These are phyloP conservation scores for Ptycholaimellus sp. DNA, from an alignment of 2,888 invertebrate species.

Conservation along the genomic window DNA sequence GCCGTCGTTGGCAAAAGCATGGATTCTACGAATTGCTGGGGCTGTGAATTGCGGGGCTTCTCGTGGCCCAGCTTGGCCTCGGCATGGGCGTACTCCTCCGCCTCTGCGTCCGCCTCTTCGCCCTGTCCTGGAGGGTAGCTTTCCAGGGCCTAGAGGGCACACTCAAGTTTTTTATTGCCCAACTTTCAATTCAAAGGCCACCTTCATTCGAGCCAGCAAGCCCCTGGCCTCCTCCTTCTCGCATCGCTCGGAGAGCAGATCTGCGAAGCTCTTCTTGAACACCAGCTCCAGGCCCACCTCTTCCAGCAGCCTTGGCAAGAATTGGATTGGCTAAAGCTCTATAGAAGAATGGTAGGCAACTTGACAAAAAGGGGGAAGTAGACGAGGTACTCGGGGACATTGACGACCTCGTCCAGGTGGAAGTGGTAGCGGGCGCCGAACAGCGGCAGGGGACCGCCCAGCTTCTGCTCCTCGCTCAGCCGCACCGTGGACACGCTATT, in stretches of 20 bases:
- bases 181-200: background rate
- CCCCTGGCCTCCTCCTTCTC: conserved; percentile 5
- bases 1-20: too few relatives aligned
- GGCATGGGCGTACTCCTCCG: conserved; percentile 11
- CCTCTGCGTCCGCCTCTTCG: too few relatives aligned
- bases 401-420: conserved; percentile 74
- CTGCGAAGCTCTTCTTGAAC: conserved; percentile 14
- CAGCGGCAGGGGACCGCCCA: conserved; percentile 37
- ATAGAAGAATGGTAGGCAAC: conserved; percentile 10
- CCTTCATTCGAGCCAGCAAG: conserved; percentile 14
- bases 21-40: too few relatives aligned
- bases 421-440: conserved; percentile 93
- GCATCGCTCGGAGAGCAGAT: conserved; percentile 9
- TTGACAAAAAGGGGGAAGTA: conserved; percentile 44
- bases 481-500: background rate
- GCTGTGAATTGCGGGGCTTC: too few relatives aligned
- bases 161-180: too few relatives aligned
- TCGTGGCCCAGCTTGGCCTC: conserved; percentile 5
- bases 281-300: conserved; percentile 22
- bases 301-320: conserved; percentile 12
- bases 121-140: background rate
- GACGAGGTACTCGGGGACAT: conserved; percentile 93
- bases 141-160: background rate
- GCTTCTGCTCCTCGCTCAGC: conserved; percentile 7
- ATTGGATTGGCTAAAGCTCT: background rate